A percentile compares a stretch with the other conserved stretches of the same genome.
phyloP scores from a whole-genome alignment of 2,888 invertebrate genomes.

The Zygogramma bicolorata region DNA sequence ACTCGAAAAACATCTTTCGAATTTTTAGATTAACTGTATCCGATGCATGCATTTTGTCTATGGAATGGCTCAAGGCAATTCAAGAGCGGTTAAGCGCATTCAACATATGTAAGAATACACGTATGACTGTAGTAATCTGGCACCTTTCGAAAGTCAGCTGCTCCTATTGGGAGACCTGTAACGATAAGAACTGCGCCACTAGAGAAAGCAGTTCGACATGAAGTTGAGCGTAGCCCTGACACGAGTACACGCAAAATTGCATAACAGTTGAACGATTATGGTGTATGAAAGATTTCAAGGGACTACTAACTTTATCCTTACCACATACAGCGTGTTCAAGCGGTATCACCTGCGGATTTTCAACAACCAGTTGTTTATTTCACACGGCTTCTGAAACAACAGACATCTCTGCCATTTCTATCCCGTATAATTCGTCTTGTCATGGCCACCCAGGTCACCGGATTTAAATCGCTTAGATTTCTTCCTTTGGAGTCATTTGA shows the following conservation, averaged over 20 bases:
- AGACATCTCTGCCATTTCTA: no score
- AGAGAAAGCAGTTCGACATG: neutral
- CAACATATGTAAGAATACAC: neutral
- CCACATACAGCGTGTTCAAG: neutral
- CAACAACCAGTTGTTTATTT: neutral
- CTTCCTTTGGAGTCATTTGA: no score
- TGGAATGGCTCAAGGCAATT: no score
- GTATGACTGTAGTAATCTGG: neutral
- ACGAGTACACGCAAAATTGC: neutral
- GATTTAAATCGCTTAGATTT: no score
- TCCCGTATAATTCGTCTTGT: no score
- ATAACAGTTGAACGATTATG: neutral
- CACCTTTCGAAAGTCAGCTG: neutral
- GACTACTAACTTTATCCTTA: neutral
- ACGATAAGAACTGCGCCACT: neutral
- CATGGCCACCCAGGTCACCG: no score
- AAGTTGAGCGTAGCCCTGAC: neutral
- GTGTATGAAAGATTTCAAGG: neutral
- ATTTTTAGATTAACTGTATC: no score
- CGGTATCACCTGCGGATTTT: neutral
- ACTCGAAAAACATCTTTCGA: no score
- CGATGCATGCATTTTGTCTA: no score
- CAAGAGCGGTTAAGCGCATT: no score
- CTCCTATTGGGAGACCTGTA: neutral
- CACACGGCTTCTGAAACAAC: no score